phyloP scores from a whole-genome alignment of 30 jellyfish, hydroid and myxozoan species.

The Aurelia coerulea region DNA sequence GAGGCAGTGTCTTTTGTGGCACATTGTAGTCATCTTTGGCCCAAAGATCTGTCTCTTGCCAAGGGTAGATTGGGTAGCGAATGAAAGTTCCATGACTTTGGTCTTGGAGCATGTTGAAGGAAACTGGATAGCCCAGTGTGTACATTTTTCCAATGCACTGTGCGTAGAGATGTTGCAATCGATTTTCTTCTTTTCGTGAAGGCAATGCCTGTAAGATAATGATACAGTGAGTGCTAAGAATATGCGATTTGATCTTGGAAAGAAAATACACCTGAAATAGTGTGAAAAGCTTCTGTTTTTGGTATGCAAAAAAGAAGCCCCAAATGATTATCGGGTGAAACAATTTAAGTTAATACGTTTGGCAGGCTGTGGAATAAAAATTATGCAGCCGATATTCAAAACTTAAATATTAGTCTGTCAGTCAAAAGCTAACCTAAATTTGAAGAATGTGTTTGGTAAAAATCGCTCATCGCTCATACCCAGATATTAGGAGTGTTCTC shows the following conservation, averaged over 20 bases:
- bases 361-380: too few species aligned
- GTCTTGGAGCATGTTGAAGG: slow-evolving; percentile 27
- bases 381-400: too few species aligned
- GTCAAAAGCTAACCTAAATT: too few species aligned
- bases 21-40: slow-evolving; percentile 42
- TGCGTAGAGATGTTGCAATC: slow-evolving; percentile 38
- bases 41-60: slow-evolving; percentile 80
- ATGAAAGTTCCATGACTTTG: slow-evolving; percentile 35
- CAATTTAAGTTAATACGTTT: too few species aligned
- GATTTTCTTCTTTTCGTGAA: slow-evolving; percentile 37
- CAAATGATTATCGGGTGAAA: too few species aligned
- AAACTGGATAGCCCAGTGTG: slow-evolving; percentile 64
- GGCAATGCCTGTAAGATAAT: slow-evolving; percentile 51
- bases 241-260: background rate
- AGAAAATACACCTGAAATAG: too few species aligned
- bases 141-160: slow-evolving; percentile 69
- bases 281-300: too few species aligned
- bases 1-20: slow-evolving; percentile 40
- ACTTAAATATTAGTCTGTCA: too few species aligned
- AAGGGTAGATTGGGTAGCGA: slow-evolving; percentile 67
- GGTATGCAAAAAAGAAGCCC: too few species aligned
- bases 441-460: too few species aligned
- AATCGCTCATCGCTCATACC: too few species aligned
- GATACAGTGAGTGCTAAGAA: background rate
- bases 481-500: too few species aligned